Conservation (phyloP, 2,113 vertebrate genomes). For the Gobiocypris rarus region DNA sequence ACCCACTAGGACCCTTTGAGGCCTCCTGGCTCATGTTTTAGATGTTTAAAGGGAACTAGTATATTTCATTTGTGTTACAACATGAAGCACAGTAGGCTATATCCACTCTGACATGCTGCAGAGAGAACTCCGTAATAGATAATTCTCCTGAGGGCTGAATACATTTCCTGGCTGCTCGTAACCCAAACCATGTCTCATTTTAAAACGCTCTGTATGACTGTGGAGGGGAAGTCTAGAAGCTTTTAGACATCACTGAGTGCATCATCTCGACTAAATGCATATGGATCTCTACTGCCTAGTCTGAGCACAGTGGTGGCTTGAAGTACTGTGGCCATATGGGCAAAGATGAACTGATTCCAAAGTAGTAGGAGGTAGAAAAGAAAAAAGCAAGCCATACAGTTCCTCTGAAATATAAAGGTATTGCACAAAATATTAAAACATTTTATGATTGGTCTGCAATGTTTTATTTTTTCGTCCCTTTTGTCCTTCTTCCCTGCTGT, state of each 20-base stretch:
- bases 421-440: neutral
- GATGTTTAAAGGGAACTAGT: neutral
- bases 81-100: neutral
- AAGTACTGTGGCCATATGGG: conserved; percentile 39
- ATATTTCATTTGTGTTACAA: conserved; percentile 12
- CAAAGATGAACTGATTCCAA: conserved; percentile 8
- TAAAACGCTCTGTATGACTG: conserved; percentile 53
- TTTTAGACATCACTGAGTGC: conserved; percentile 57
- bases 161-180: conserved; percentile 63
- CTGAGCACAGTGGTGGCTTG: conserved; percentile 29
- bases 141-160: conserved; percentile 58
- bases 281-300: conserved; percentile 47
- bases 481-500: conserved; percentile 16
- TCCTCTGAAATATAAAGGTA: neutral
- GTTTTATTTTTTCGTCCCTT: neutral
- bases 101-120: conserved; percentile 33
- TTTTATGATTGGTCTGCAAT: neutral
- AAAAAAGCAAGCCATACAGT: neutral
- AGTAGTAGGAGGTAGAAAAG: neutral
- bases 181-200: conserved; percentile 59
- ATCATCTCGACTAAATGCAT: conserved; percentile 39
- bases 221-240: conserved; percentile 53
- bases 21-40: neutral
- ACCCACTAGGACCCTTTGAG: too few relatives aligned
- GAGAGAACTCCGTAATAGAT: conserved; percentile 54